A percentile compares a stretch with the other conserved stretches of the same genome.
Conservation (phyloP, 1,140 invertebrate species). For the Drosophila lacertosa region DNA sequence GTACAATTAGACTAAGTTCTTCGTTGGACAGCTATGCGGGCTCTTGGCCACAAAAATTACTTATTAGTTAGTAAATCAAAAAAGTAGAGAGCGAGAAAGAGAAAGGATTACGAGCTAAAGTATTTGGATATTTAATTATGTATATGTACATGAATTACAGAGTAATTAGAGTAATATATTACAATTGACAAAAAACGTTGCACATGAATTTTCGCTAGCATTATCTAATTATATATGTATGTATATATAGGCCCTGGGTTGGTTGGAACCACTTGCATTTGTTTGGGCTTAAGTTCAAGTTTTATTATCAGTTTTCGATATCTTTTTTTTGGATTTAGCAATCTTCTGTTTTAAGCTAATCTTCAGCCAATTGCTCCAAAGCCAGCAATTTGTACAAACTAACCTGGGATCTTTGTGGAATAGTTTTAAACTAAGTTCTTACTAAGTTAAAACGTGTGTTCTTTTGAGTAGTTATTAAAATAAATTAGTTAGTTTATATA, state of each 20-base stretch:
- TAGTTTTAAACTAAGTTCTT: conserved; percentile 21
- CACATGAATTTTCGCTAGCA: conserved; percentile 37
- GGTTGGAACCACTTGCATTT: conserved; percentile 68
- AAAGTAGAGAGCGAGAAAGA: conserved; percentile 10
- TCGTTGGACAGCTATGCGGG: conserved; percentile 18
- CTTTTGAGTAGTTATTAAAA: conserved; percentile 42
- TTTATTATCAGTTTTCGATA: conserved; percentile 31
- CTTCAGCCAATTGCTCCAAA: conserved; percentile 47
- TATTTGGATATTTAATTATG: conserved; percentile 41
- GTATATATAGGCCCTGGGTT: conserved; percentile 64
- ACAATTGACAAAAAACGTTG: conserved; percentile 54
- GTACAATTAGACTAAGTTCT: conserved; percentile 34
- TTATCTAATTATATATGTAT: conserved; percentile 47
- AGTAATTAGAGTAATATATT: conserved; percentile 48
- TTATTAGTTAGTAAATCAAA: conserved; percentile 26
- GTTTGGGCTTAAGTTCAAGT: conserved; percentile 32
- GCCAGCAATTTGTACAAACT: conserved; percentile 57
- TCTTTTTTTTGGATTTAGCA: conserved; percentile 50
- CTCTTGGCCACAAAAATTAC: conserved; percentile 21
- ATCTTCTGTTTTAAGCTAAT: conserved; percentile 31
- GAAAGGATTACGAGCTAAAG: conserved; percentile 47
- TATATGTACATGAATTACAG: conserved; percentile 70
- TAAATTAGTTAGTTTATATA: conserved; percentile 36
- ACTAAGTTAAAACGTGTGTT: conserved; percentile 34
- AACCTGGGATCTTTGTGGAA: conserved; percentile 43